A percentile compares a stretch with the other conserved stretches of the same genome.
These are phyloP conservation scores for Leptobrachium ailaonicum DNA, from an alignment of 2,113 vertebrate genomes.

Conservation along the genomic window DNA sequence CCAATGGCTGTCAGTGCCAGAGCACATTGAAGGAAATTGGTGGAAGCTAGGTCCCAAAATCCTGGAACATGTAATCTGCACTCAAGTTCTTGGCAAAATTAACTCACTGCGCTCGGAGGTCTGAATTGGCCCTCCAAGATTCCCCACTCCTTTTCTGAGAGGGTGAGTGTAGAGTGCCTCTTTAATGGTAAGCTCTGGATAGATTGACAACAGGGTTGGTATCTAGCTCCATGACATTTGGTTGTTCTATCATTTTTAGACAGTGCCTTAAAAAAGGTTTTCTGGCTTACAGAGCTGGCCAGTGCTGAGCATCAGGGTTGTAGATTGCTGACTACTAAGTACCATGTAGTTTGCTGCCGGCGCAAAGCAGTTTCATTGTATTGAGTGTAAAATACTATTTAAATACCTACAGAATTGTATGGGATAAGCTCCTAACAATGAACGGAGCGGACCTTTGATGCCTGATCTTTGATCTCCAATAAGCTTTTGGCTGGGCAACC, in stretches of 20 bases:
- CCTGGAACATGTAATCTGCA: too few relatives aligned
- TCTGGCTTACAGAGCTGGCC: conserved; percentile 1
- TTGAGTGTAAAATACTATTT: conserved; percentile 17
- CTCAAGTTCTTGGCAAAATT: too few relatives aligned
- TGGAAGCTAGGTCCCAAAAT: too few relatives aligned
- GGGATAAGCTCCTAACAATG: conserved; percentile 34
- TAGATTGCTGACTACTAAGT: conserved; percentile 33
- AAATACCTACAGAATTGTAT: conserved; percentile 26
- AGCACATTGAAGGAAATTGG: too few relatives aligned
- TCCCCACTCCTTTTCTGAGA: too few relatives aligned
- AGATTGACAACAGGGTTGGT: background rate
- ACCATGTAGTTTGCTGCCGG: conserved; percentile 12
- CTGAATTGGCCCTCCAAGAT: too few relatives aligned
- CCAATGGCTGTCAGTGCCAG: too few relatives aligned
- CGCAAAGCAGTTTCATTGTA: background rate
- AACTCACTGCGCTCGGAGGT: too few relatives aligned
- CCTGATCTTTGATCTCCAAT: conserved; percentile 36
- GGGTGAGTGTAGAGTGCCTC: too few relatives aligned
- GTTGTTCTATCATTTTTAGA: conserved; percentile 11
- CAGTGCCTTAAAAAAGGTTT: background rate
- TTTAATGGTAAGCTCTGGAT: too few relatives aligned
- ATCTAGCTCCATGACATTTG: too few relatives aligned
- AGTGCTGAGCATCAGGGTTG: background rate
- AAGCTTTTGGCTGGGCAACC: conserved; percentile 16
- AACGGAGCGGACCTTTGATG: conserved; percentile 28